Evolutionary conservation across 1,140 invertebrate species (phyloP).

Genomic region (Lepidotrigona ventralis): DNA sequence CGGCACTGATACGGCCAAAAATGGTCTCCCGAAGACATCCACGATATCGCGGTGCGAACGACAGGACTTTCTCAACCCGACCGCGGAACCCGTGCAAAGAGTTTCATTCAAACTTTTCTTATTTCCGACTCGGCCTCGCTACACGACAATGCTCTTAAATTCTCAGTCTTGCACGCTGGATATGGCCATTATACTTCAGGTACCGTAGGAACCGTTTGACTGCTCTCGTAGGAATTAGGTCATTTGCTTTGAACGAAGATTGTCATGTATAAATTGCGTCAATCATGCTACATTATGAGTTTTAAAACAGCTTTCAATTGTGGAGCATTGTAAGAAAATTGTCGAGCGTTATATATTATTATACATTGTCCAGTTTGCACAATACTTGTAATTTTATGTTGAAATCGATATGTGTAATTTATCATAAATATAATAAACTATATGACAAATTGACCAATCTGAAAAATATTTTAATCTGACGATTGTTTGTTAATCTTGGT

Average conservation of each 20-base stretch:
- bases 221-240: conserved; percentile 41
- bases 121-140: conserved; percentile 65
- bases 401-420: background rate
- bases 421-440: background rate
- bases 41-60: background rate
- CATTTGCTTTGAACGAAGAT: background rate
- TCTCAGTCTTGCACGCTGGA: conserved; percentile 62
- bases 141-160: conserved; percentile 79
- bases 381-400: background rate
- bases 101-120: conserved; percentile 69
- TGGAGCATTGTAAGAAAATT: background rate
- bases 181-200: conserved; percentile 45
- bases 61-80: conserved; percentile 31
- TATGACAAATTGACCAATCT: background rate
- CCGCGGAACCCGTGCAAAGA: conserved; percentile 37
- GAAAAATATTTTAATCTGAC: background rate
- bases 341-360: background rate
- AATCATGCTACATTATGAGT: background rate
- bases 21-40: conserved; percentile 25
- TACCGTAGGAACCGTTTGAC: conserved; percentile 7
- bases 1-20: conserved; percentile 2
- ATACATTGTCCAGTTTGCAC: background rate
- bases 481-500: background rate
- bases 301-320: background rate
- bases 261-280: background rate